Base-by-base conservation (phyloP, 2,888 invertebrate genomes). In the Nysson spinosus region DNA sequence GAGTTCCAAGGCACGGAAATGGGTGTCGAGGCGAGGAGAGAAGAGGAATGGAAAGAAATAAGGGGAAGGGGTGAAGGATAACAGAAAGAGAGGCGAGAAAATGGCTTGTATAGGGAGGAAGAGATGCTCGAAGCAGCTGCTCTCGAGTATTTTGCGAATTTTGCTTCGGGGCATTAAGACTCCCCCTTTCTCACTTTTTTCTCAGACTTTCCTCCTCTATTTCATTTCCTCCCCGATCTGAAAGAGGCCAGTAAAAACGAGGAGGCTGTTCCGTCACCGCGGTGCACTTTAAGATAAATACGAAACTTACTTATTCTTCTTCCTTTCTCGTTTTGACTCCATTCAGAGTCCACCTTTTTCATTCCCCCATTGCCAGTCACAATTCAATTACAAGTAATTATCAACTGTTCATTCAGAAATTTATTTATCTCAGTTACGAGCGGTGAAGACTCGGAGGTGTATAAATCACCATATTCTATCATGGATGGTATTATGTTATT, bases 91-190 rank as follows among this genome's bases (percentile, higher is more conserved):
- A 50, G 42, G 49, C 28, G 22, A 51, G 54, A 63, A 37, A 67
- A 52, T 40, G 47, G 54, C 32, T 11, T 56, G 51, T 28, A 30
- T 16, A 14, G 17, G 34, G 24, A 40, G 49, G 44, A 34, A 32
- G 24, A 58, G 44, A 40, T 40, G 30, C 55, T 39, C 51, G 61
- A 51, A 72, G 74, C 76, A 69, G 76, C 72, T 58, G 58, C 46
- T 42, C 43, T 32, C 60, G 57, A 55, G 52, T 58, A 61, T 69
- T 74, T 77, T 65, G 67, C 69, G 63, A 58, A 75, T 66, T 77
- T 58, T 43, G 54, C 76, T 54, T 32, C 35, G 56, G 39, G 65
- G 62, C 46, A 72, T 58, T 67, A 58, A 70, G 42, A 42, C 22
- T 17, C 17, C 28, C 4, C 26, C 19, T n/a, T 24, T 44, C 26